Evolutionary conservation across 2,113 vertebrate species (phyloP).

Genomic region (Baryphthengus martii): DNA sequence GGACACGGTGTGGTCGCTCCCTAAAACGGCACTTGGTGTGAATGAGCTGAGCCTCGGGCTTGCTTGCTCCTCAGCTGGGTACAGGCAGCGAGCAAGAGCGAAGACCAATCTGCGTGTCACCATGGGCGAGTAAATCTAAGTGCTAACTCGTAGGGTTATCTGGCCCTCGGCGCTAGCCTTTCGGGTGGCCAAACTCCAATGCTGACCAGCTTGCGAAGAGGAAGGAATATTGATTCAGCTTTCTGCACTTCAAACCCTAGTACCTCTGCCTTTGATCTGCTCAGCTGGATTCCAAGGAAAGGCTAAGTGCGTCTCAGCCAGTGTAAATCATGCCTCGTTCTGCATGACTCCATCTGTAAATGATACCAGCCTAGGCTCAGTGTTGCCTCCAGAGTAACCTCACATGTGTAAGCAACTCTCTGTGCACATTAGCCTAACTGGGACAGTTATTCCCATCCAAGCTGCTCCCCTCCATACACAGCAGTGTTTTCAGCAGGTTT

Average conservation of each 20-base stretch:
- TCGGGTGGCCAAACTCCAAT: background rate
- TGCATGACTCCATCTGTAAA: background rate
- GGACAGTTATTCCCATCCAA: background rate
- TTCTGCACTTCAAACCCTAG: background rate
- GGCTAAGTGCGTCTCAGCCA: rapidly evolving
- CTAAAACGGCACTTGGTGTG: background rate
- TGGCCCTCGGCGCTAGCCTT: background rate
- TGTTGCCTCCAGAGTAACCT: background rate
- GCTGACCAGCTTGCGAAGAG: background rate
- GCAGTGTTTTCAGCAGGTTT: background rate
- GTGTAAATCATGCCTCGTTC: background rate
- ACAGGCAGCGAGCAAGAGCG: background rate
- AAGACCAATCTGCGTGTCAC: background rate
- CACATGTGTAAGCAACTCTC: background rate
- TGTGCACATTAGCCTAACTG: background rate
- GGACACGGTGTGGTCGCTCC: constrained; percentile 67
- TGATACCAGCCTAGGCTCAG: background rate
- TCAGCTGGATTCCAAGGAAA: background rate
- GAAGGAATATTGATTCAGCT: background rate
- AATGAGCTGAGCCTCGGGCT: background rate
- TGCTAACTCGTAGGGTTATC: background rate
- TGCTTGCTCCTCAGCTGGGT: no score
- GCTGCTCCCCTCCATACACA: background rate
- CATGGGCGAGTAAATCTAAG: background rate
- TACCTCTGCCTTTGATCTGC: background rate